Evolutionary conservation across 2,888 invertebrate genomes (phyloP).

Genomic region (Rhogogaster chlorosoma): DNA sequence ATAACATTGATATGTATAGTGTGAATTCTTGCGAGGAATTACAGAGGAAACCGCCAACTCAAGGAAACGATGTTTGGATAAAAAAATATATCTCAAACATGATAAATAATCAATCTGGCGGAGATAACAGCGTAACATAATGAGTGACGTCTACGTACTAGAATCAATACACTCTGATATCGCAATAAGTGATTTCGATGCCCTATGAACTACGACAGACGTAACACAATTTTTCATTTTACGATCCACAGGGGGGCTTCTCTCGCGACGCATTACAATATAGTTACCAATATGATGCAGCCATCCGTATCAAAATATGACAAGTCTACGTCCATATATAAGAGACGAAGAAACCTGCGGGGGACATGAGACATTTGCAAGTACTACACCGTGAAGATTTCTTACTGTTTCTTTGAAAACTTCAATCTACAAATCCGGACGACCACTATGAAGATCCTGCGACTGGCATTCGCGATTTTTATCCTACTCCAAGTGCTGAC

Average conservation of each 20-base stretch:
- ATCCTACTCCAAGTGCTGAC: constrained; percentile 22
- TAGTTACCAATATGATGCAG: constrained; percentile 14
- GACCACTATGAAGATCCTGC: constrained; percentile 11
- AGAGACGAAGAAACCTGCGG: constrained; percentile 1
- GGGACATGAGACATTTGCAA: constrained; percentile 30
- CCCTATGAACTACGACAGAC: neutral
- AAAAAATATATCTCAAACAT: neutral
- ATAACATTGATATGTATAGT: neutral
- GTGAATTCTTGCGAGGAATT: neutral
- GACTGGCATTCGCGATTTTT: constrained; percentile 12
- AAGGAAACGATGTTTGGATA: neutral
- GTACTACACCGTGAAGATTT: constrained; percentile 24
- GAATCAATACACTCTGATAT: neutral
- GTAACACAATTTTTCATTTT: neutral
- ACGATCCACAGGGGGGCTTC: neutral
- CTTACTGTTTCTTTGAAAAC: neutral
- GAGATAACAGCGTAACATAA: neutral
- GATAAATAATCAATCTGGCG: neutral
- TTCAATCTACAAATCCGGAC: constrained; percentile 3
- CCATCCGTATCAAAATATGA: constrained; percentile 16
- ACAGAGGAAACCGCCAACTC: neutral
- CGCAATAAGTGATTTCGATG: neutral
- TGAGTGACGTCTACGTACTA: neutral
- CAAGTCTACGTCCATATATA: constrained; percentile 33
- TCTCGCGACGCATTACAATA: neutral